A percentile compares a stretch with the other conserved stretches of the same genome.
phyloP scores from a whole-genome alignment of 2,797 vertebrate species.

The Lophius americanus region DNA sequence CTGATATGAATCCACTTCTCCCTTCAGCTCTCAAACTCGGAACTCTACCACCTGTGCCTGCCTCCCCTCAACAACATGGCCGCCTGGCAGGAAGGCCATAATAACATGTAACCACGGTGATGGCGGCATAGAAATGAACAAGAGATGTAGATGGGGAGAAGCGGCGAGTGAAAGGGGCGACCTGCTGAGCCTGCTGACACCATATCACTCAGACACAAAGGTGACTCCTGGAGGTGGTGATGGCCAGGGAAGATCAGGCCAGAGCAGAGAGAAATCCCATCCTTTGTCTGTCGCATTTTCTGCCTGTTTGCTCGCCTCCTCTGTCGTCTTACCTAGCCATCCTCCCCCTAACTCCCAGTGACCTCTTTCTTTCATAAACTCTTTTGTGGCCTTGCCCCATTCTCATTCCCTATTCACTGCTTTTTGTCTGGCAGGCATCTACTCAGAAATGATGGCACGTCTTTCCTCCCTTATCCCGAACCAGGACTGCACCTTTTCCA shows the following conservation, averaged over 20 bases:
- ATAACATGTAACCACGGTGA: conserved; percentile 66
- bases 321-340: conserved; percentile 65
- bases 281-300: conserved; percentile 75
- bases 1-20: conserved; percentile 3
- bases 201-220: conserved; percentile 74
- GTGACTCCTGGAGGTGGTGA: conserved; percentile 72
- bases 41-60: conserved; percentile 69
- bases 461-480: conserved; percentile 20
- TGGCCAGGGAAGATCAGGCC: conserved; percentile 43
- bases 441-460: conserved; percentile 35
- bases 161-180: conserved; percentile 56
- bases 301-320: conserved; percentile 55
- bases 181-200: conserved; percentile 66
- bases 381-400: conserved; percentile 56
- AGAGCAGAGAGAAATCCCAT: conserved; percentile 27
- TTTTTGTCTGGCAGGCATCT: conserved; percentile 53
- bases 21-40: conserved; percentile 30
- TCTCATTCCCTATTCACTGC: conserved; percentile 43
- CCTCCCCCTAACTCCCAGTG: conserved; percentile 59
- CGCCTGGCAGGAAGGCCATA: conserved; percentile 62
- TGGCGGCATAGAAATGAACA: conserved; percentile 44
- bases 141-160: conserved; percentile 31
- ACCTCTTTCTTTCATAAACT: conserved; percentile 59
- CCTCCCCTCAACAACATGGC: conserved; percentile 71
- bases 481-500: conserved; percentile 24